Conservation (phyloP, 2,888 invertebrate genomes). For the Diabrotica balteata region DNA sequence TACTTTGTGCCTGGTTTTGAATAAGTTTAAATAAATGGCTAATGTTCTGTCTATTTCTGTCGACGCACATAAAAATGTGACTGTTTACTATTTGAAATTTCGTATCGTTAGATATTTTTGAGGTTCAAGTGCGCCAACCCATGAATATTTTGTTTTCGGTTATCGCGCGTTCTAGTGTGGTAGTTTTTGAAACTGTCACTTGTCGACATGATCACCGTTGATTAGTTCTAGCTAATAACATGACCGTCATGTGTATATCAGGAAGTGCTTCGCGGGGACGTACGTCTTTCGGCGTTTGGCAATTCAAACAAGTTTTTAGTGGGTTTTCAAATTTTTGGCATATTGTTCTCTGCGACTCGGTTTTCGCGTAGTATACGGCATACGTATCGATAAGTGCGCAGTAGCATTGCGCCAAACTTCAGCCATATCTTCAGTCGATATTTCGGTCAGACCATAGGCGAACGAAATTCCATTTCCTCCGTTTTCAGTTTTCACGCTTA, state of each 20-base stretch:
- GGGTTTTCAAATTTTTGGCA: constrained; percentile 30
- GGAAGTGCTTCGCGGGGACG: too few relatives aligned
- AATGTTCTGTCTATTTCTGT: too few relatives aligned
- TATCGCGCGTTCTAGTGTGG: too few relatives aligned
- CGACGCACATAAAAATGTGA: too few relatives aligned
- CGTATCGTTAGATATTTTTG: too few relatives aligned
- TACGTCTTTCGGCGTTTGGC: constrained; percentile 5
- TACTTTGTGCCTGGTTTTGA: too few relatives aligned
- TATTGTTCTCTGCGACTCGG: constrained; percentile 28
- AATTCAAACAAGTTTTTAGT: constrained; percentile 8
- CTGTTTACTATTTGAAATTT: too few relatives aligned
- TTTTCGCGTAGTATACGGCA: constrained; percentile 34
- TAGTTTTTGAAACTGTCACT: too few relatives aligned
- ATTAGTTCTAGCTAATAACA: neutral
- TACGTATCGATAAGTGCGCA: constrained; percentile 59
- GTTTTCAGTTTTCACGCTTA: constrained; percentile 40
- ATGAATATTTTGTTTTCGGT: too few relatives aligned
- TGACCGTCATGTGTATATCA: too few relatives aligned
- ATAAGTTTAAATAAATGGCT: too few relatives aligned
- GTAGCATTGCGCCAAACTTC: constrained; percentile 53
- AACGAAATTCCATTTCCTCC: constrained; percentile 46
- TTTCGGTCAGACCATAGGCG: constrained; percentile 48
- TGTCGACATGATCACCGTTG: neutral
- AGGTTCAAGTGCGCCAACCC: too few relatives aligned
- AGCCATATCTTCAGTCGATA: constrained; percentile 57